Percentiles rank a stretch among this genome's conserved stretches.
Conservation (phyloP, 2,113 vertebrate species). For the Hippocampus guttulatus region DNA sequence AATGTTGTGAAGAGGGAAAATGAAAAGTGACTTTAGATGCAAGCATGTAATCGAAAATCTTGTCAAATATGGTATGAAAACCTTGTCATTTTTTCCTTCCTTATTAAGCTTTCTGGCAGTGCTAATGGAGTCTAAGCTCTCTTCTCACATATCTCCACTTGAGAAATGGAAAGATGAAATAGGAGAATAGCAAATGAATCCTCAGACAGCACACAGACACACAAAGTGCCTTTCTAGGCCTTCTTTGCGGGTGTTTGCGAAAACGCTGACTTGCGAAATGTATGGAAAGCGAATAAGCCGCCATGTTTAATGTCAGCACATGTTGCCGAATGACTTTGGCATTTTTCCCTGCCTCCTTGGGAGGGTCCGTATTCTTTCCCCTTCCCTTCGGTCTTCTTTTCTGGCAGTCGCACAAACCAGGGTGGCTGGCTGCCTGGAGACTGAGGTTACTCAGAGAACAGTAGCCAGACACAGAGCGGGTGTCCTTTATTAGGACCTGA, state of each 20-base stretch:
- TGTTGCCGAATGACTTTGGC: constrained; percentile 77
- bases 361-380: constrained; percentile 65
- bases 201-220: constrained; percentile 68
- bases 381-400: constrained; percentile 49
- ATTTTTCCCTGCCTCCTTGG: constrained; percentile 65
- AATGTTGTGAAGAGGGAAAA: constrained; percentile 23
- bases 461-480: constrained; percentile 59
- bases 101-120: constrained; percentile 39
- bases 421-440: constrained; percentile 49
- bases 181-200: constrained; percentile 70
- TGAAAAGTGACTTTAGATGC: constrained; percentile 25
- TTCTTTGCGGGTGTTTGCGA: constrained; percentile 62
- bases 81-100: constrained; percentile 25
- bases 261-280: constrained; percentile 74
- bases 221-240: constrained; percentile 71
- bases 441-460: constrained; percentile 55
- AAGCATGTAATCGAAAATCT: constrained; percentile 36
- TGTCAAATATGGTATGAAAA: constrained; percentile 61
- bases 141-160: constrained; percentile 60
- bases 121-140: constrained; percentile 50
- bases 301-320: constrained; percentile 80
- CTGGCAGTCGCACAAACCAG: constrained; percentile 60
- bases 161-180: constrained; percentile 76
- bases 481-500: constrained; percentile 53
- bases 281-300: constrained; percentile 77